Evolutionary conservation across 2,888 invertebrate species (phyloP), one percentile per base, ranked within the genome.

Genomic region (Biston betularia): DNA sequence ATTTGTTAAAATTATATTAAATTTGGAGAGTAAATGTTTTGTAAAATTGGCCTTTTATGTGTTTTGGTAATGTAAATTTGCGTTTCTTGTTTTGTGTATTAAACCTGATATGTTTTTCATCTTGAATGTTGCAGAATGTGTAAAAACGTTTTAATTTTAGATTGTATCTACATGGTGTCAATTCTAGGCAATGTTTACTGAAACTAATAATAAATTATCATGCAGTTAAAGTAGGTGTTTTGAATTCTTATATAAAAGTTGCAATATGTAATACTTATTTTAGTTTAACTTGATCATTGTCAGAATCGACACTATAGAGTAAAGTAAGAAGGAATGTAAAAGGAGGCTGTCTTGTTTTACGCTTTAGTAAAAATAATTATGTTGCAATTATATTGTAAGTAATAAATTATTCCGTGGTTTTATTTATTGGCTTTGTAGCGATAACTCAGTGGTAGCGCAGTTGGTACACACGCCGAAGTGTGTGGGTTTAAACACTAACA

Each of bases 331-430:
- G 79, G 78, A 80, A 74, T 79, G 84, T 80, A 79, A 76, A 70
- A 79, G 76, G 82, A 82, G 79, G 82, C 80, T 81, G 84, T 86
- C 81, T 86, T 82, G 87, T 81, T 87, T 87, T 87, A 90, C 87
- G 89, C 89, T 89, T 89, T 87, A 84, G 83, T 85, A 84, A 84
- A 79, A 80, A 87, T 62, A 61, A 61, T 53, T 89, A 87, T 81
- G 85, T 89, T 89, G 89, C 87, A 86, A 89, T 88, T 90, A 90
- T 86, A 89, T 81, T 81, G 42, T 87, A 88, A 86, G 85, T 84
- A 79, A 87, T 80, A 84, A 83, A 84, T 79, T 77, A 78, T 63
- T 59, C 56, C 14, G 65, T 75, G 68, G 73, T 83, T 87, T 86
- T 79, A 73, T 78, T 83, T 61, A 14, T 12, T 12, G n/a, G 24